phyloP scores from a whole-genome alignment of 2,797 vertebrate genomes.

The Darevskia nairensis region DNA sequence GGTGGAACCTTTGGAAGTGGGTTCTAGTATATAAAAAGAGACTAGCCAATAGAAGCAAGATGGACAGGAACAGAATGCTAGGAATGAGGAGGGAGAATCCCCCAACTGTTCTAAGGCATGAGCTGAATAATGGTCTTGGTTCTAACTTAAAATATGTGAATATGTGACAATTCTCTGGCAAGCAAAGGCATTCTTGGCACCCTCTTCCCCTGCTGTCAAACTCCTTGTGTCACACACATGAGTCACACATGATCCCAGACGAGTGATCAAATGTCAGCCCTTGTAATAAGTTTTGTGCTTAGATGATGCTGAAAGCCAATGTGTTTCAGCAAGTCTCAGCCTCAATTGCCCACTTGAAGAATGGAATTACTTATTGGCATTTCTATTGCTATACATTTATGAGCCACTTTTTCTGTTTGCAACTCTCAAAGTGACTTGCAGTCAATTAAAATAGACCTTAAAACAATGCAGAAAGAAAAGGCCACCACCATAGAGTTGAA shows the following conservation, averaged over 20 bases:
- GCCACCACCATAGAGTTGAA: too few species aligned
- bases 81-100: background rate
- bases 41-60: background rate
- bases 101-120: background rate
- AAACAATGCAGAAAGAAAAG: background rate
- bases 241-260: background rate
- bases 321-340: background rate
- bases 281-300: background rate
- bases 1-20: too few species aligned
- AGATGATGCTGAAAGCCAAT: background rate
- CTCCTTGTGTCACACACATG: background rate
- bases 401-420: background rate
- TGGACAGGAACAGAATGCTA: background rate
- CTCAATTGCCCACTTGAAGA: background rate
- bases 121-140: background rate
- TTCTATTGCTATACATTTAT: background rate
- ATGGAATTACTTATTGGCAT: background rate
- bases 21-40: background rate
- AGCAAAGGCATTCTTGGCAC: background rate
- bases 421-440: background rate
- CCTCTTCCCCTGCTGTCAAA: background rate
- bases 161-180: background rate
- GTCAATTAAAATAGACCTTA: background rate
- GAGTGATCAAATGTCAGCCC: background rate
- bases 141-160: background rate